Evolutionary conservation across 2,888 invertebrate genomes (phyloP), one percentile per base, ranked within the genome.

Genomic region (Octonoba sinensis): DNA sequence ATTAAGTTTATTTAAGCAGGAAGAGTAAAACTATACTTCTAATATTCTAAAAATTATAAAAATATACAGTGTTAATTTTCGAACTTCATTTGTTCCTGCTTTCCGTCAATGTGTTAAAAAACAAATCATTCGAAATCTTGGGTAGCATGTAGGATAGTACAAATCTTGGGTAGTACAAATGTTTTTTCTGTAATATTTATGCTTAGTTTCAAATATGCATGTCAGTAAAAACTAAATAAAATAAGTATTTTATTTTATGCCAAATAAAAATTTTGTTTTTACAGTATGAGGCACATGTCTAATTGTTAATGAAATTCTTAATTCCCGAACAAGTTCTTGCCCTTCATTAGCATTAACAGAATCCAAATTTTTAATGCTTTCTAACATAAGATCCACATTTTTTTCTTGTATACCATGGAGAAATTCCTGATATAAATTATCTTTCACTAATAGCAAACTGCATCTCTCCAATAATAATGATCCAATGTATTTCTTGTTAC

Each of bases 241-340:
- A 22, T 22, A 47, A 69, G 56, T 70, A 75, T 44, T 59, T 82
- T 22, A 75, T 44, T 59, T 82, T 22, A 70, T 73, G 27, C 66
- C 70, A 71, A 77, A 81, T 36, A 83, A 46, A 59, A 69, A 64
- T 16, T 82, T 83, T 4, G 70, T 62, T 75, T 82, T 84, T 18
- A 84, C 27, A 15, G 74, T 79, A 64, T 95, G 96, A 59, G 96
- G 96, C 51, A 97, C 97, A 91, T 96, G 93, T 87, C 98, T 91
- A 85, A 98, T 96, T 16, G 97, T 98, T 70, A 98, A 89, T 16
- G 97, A 98, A 84, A 97, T 90, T 86, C 98, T 91, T 8, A 93
- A 94, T 13, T 89, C 89, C 85, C 96, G 90, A 70, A 88, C 85
- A 27, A 95, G 86, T 69, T 88, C 88, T 16, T 11, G 16, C 24